Conservation (phyloP, 2,113 vertebrate species). For the Micromys minutus region DNA sequence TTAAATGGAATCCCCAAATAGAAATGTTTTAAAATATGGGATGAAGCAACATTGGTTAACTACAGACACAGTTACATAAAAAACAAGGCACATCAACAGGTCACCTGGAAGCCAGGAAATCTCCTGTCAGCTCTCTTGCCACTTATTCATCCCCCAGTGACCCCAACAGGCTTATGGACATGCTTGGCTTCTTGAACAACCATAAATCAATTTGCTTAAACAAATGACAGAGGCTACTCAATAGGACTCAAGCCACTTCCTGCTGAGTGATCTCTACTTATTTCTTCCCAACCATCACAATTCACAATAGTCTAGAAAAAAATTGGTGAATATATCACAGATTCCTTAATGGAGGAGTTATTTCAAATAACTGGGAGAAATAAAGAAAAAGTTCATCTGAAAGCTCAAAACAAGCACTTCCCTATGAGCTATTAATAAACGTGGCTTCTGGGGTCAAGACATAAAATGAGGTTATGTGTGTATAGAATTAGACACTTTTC, state of each 20-base stretch:
- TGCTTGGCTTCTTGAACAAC: conserved; percentile 76
- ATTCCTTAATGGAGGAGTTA: conserved; percentile 78
- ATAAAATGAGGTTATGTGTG: conserved; percentile 78
- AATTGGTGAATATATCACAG: conserved; percentile 79
- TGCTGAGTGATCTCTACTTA: conserved; percentile 53
- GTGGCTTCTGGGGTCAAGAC: conserved; percentile 76
- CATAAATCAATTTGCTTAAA: conserved; percentile 78
- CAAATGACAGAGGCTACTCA: conserved; percentile 74
- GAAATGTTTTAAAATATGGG: conserved; percentile 74
- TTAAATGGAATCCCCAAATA: conserved; percentile 79
- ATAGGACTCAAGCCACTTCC: conserved; percentile 78
- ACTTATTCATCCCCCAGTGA: neutral
- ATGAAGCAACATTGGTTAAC: conserved; percentile 74
- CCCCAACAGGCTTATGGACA: conserved; percentile 61
- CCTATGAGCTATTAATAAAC: conserved; percentile 70
- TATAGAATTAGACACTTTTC: conserved; percentile 78
- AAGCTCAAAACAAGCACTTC: conserved; percentile 78
- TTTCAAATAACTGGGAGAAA: conserved; percentile 75
- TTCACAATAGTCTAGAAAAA: conserved; percentile 65
- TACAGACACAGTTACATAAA: conserved; percentile 80
- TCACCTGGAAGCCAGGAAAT: conserved; percentile 78
- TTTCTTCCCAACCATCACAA: conserved; percentile 72
- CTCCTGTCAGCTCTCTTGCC: conserved; percentile 32
- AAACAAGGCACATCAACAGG: conserved; percentile 81
- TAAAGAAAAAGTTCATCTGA: conserved; percentile 70